These are phyloP conservation scores for Seriola rivoliana DNA, from an alignment of 2,113 vertebrate genomes.

Conservation along the genomic window DNA sequence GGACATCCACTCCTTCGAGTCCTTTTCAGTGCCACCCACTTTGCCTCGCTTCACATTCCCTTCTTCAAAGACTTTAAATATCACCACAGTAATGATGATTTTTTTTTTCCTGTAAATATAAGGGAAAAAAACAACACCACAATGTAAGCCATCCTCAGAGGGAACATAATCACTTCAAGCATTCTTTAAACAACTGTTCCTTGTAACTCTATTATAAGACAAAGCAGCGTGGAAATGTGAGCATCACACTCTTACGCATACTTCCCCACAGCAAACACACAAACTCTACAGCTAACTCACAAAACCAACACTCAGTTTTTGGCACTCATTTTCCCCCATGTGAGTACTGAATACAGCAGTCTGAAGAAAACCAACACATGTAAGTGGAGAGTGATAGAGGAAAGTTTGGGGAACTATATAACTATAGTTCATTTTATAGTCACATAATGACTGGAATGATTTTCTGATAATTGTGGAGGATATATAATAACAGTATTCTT, in stretches of 20 bases:
- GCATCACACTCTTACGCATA: background rate
- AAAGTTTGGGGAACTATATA: background rate
- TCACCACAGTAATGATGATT: constrained; percentile 2
- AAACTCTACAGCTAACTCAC: background rate
- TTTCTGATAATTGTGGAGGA: background rate
- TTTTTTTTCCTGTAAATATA: constrained; percentile 4
- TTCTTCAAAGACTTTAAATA: constrained; percentile 34
- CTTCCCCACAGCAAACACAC: constrained; percentile 1
- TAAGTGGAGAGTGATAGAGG: background rate
- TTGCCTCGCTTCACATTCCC: constrained; percentile 16
- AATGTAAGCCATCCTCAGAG: constrained; percentile 13
- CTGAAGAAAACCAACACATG: background rate
- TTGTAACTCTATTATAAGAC: constrained; percentile 4
- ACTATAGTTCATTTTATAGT: no score
- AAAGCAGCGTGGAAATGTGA: constrained; percentile 2
- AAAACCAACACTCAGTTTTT: constrained; percentile 2
- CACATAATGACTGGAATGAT: background rate
- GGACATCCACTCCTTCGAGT: constrained; percentile 33
- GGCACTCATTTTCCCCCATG: background rate
- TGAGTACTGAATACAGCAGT: background rate
- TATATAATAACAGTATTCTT: background rate
- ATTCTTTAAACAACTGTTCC: constrained; percentile 2
- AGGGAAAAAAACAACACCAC: background rate
- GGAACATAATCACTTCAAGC: constrained; percentile 24
- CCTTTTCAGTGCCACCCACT: constrained; percentile 53